These are phyloP conservation scores for Tenebrosternarchus preto DNA, from an alignment of 2,113 vertebrate genomes.

Conservation along the genomic window DNA sequence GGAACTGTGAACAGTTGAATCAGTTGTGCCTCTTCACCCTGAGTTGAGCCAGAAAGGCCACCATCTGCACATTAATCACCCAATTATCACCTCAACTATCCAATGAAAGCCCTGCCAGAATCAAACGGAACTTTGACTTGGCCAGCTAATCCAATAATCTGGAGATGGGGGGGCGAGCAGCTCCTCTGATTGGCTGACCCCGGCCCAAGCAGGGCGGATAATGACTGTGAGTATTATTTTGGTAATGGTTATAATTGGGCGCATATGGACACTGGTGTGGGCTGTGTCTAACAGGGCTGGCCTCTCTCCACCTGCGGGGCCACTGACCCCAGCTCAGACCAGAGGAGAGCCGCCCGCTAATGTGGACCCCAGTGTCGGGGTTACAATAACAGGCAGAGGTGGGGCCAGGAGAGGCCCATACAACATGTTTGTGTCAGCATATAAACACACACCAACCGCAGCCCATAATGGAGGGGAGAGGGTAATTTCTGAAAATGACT, in stretches of 20 bases:
- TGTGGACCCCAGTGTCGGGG: slow-evolving; percentile 21
- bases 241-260: slow-evolving; percentile 60
- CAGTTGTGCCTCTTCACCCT: slow-evolving; percentile 31
- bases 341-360: slow-evolving; percentile 30
- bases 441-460: slow-evolving; percentile 37
- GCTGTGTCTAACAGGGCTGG: slow-evolving; percentile 21
- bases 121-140: slow-evolving; percentile 46
- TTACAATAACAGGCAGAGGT: slow-evolving; percentile 40
- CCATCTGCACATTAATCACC: slow-evolving; percentile 59
- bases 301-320: slow-evolving; percentile 34
- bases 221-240: slow-evolving; percentile 48
- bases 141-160: slow-evolving; percentile 59
- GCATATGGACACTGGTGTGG: slow-evolving; percentile 50
- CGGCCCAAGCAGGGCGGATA: slow-evolving; percentile 25
- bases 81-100: slow-evolving; percentile 56
- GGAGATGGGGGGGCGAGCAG: slow-evolving; percentile 30
- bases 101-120: slow-evolving; percentile 47
- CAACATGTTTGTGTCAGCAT: slow-evolving; percentile 21
- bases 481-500: slow-evolving; percentile 48
- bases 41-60: slow-evolving; percentile 35
- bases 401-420: not conserved
- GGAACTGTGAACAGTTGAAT: slow-evolving; percentile 27
- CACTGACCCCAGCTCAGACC: slow-evolving; percentile 41
- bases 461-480: slow-evolving; percentile 29
- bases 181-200: slow-evolving; percentile 52